Conservation (phyloP, 53 echinoderm and acorn worm genomes). For the Holothuria scabra region DNA sequence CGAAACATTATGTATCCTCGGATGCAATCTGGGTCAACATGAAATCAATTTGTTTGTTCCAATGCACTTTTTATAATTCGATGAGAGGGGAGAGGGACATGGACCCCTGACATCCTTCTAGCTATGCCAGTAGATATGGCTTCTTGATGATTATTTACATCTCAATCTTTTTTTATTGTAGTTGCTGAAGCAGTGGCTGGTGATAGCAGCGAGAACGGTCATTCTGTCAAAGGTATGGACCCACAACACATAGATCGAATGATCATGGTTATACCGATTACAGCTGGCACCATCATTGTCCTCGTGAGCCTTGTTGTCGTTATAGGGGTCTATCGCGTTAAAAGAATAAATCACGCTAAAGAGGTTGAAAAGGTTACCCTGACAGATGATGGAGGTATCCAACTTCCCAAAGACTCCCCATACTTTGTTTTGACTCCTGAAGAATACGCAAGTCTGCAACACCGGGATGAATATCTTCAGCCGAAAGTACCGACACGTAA, state of each 20-base stretch:
- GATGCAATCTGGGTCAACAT: no score
- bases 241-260: neutral
- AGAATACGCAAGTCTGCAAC: conserved; percentile 1
- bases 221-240: neutral
- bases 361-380: neutral
- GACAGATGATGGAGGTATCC: neutral
- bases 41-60: no score
- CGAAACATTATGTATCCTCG: no score
- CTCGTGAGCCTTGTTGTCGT: conserved; percentile 17
- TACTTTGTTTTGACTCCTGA: conserved; percentile 17
- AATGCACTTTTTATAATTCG: no score
- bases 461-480: conserved; percentile 10
- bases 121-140: no score
- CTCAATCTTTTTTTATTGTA: neutral
- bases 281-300: conserved; percentile 1
- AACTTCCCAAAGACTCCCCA: neutral
- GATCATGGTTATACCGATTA: conserved; percentile 5
- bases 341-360: neutral
- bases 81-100: no score
- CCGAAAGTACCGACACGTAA: neutral
- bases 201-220: neutral
- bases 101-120: no score
- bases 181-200: conserved; percentile 31
- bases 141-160: no score
- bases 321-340: conserved; percentile 19